Evolutionary conservation across 2,797 vertebrate species (phyloP).

Genomic region (Tamandua tetradactyla): DNA sequence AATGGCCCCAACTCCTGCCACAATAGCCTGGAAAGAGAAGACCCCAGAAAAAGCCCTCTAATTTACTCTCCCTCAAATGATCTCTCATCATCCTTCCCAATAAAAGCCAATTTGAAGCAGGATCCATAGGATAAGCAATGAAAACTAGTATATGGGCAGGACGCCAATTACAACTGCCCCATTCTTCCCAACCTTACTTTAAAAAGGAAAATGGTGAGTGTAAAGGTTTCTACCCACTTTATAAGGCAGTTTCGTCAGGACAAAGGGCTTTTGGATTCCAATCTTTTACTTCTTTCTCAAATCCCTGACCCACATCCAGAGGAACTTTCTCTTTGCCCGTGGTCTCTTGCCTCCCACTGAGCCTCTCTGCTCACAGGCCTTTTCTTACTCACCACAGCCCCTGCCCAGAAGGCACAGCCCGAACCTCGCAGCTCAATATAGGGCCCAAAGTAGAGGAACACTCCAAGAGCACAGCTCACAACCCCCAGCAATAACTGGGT

Average conservation of each 20-base stretch:
- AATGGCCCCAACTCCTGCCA: conserved; percentile 42
- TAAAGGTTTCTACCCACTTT: too few relatives aligned
- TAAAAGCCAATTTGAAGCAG: neutral
- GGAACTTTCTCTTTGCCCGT: neutral
- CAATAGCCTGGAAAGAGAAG: conserved; percentile 20
- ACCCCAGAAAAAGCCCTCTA: neutral
- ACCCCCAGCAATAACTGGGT: conserved; percentile 66
- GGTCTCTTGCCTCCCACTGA: neutral
- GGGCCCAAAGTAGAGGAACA: conserved; percentile 55
- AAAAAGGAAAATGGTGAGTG: neutral
- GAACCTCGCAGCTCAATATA: neutral
- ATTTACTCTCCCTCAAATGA: neutral
- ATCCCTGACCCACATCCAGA: neutral
- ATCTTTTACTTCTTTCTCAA: neutral
- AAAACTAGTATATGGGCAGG: neutral
- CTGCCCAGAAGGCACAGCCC: conserved; percentile 72
- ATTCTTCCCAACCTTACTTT: neutral
- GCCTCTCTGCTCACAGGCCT: neutral
- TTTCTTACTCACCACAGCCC: conserved; percentile 64
- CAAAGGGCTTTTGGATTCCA: neutral
- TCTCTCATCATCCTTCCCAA: neutral
- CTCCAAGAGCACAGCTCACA: conserved; percentile 56
- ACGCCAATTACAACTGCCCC: too few relatives aligned
- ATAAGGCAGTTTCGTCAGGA: neutral
- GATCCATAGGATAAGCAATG: neutral